phyloP scores from a whole-genome alignment of 2,113 vertebrate species.

The Larimichthys polyactis region DNA sequence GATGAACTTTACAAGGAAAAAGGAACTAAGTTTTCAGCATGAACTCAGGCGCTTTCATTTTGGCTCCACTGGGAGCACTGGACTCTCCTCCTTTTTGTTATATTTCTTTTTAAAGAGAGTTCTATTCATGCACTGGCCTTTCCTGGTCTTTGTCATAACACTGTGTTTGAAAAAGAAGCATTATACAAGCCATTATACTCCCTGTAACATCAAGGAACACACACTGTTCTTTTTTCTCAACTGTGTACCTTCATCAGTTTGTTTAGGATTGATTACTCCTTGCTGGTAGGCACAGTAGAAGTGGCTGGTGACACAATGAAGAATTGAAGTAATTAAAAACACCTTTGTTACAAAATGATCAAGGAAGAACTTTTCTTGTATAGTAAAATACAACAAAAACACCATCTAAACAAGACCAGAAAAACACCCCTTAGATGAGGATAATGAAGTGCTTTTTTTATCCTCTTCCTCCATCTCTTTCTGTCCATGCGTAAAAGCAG shows the following conservation, averaged over 20 bases:
- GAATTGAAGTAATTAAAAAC: neutral
- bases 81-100: conserved; percentile 28
- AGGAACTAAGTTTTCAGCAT: conserved; percentile 17
- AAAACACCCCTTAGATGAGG: neutral
- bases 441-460: neutral
- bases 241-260: neutral
- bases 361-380: neutral
- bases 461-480: neutral
- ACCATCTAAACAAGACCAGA: neutral
- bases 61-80: conserved; percentile 40
- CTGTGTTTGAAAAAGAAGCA: neutral
- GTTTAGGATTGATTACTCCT: neutral
- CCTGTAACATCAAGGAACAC: conserved; percentile 1
- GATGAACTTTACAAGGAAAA: conserved; percentile 44
- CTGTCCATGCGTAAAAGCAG: neutral
- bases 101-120: conserved; percentile 25
- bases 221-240: neutral
- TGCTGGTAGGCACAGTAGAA: neutral
- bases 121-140: conserved; percentile 27
- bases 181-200: neutral
- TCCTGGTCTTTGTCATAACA: conserved; percentile 34
- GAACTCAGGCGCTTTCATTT: conserved; percentile 38
- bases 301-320: neutral
- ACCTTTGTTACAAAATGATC: neutral
- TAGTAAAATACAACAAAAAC: neutral